Conservation (phyloP, 2,797 vertebrate genomes). For the Miichthys miiuy region DNA sequence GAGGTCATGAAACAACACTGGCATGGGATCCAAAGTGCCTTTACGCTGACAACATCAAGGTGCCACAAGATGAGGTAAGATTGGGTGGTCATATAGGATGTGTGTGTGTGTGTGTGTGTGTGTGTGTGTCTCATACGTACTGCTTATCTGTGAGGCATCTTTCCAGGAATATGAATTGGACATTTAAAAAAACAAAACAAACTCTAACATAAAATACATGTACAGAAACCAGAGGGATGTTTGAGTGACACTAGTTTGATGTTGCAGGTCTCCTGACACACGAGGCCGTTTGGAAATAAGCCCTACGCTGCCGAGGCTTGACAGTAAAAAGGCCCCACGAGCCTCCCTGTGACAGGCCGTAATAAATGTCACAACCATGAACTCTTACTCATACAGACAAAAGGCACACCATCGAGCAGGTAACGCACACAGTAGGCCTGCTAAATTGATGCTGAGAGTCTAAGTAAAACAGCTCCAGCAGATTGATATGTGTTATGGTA, state of each 20-base stretch:
- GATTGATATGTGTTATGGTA: conserved; percentile 51
- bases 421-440: conserved; percentile 57
- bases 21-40: conserved; percentile 1
- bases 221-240: conserved; percentile 73
- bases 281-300: conserved; percentile 60
- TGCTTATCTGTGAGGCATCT: conserved; percentile 47
- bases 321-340: conserved; percentile 64
- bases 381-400: conserved; percentile 55
- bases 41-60: conserved; percentile 10
- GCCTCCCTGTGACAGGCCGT: conserved; percentile 53
- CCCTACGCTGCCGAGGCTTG: conserved; percentile 40
- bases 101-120: background rate
- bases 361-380: conserved; percentile 70
- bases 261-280: conserved; percentile 70
- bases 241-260: conserved; percentile 69
- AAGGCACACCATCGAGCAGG: conserved; percentile 61
- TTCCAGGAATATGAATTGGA: conserved; percentile 58
- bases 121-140: background rate
- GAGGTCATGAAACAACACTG: conserved; percentile 30
- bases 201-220: conserved; percentile 63
- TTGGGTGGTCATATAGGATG: background rate
- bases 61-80: conserved; percentile 24
- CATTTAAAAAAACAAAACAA: conserved; percentile 16
- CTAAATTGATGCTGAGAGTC: conserved; percentile 35
- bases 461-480: conserved; percentile 38